Evolutionary conservation across 2,113 vertebrate genomes (phyloP).

Genomic region (Eonycteris spelaea): DNA sequence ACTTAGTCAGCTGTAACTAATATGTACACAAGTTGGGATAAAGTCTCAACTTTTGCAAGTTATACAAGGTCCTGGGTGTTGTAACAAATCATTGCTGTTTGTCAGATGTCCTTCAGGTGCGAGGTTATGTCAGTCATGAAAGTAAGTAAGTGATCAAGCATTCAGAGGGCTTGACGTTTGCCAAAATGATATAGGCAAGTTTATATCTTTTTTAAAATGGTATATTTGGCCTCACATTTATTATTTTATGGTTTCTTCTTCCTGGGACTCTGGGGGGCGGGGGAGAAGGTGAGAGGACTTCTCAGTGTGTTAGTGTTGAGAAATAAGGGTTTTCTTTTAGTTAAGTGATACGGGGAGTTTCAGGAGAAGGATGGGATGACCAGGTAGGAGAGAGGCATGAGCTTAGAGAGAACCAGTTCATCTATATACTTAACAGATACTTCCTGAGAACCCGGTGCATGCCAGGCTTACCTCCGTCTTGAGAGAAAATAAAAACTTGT

Average conservation of each 20-base stretch:
- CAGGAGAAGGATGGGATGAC: neutral
- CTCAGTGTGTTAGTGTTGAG: neutral
- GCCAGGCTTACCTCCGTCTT: neutral
- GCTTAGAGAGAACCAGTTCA: neutral
- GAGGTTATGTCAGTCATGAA: neutral
- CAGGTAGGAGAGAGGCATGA: neutral
- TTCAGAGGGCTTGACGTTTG: neutral
- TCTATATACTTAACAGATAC: neutral
- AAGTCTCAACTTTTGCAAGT: constrained; percentile 50
- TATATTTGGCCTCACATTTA: neutral
- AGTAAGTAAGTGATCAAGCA: neutral
- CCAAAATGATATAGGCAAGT: neutral
- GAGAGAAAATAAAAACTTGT: constrained; percentile 15
- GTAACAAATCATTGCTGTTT: neutral
- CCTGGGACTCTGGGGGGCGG: neutral
- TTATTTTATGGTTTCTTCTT: neutral
- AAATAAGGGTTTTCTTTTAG: neutral
- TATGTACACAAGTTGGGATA: constrained; percentile 67
- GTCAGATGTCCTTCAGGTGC: neutral
- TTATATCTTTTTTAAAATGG: neutral
- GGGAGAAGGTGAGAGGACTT: neutral
- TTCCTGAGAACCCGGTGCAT: neutral
- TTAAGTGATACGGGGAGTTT: neutral
- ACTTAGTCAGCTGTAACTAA: constrained; percentile 79
- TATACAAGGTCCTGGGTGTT: neutral